Percentiles rank a stretch among this genome's conserved stretches.
Conservation (phyloP, 2,888 invertebrate species). For the Elmis aenea region DNA sequence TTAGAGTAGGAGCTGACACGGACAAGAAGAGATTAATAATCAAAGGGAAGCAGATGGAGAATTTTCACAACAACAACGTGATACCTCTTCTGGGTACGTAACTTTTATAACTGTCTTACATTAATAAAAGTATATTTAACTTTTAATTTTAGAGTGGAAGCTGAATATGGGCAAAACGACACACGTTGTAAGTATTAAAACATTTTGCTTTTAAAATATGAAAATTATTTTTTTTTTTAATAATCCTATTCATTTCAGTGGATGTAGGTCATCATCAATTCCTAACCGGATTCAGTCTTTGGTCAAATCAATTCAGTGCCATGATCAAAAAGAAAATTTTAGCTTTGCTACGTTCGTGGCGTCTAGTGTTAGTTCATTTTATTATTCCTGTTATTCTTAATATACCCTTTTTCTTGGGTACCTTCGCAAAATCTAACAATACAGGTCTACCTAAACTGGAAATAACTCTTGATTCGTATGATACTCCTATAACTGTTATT, state of each 20-base stretch:
- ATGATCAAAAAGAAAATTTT: slow-evolving; percentile 43
- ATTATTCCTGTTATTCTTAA: slow-evolving; percentile 63
- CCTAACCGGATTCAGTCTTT: slow-evolving; percentile 28
- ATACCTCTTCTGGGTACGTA: too few relatives aligned
- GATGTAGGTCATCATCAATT: too few relatives aligned
- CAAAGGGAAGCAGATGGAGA: not conserved
- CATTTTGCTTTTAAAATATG: too few relatives aligned
- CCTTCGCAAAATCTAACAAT: slow-evolving; percentile 47
- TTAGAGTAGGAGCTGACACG: slow-evolving; percentile 29
- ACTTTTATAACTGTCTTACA: too few relatives aligned
- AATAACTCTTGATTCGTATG: slow-evolving; percentile 50
- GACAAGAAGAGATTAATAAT: slow-evolving; percentile 21
- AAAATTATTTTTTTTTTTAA: too few relatives aligned
- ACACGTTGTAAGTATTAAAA: too few relatives aligned
- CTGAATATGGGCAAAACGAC: too few relatives aligned
- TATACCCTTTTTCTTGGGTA: slow-evolving; percentile 56
- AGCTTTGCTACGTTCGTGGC: slow-evolving; percentile 59
- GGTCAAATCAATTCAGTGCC: slow-evolving; percentile 39
- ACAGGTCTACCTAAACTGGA: slow-evolving; percentile 52
- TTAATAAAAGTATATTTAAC: too few relatives aligned
- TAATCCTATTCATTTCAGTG: too few relatives aligned
- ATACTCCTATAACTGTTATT: slow-evolving; percentile 38
- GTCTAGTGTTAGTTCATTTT: slow-evolving; percentile 61
- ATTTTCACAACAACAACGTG: too few relatives aligned
- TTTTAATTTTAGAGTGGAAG: too few relatives aligned